Base-by-base conservation (phyloP, 30 jellyfish, hydroid and myxozoan species). In the Aurelia sp. region DNA sequence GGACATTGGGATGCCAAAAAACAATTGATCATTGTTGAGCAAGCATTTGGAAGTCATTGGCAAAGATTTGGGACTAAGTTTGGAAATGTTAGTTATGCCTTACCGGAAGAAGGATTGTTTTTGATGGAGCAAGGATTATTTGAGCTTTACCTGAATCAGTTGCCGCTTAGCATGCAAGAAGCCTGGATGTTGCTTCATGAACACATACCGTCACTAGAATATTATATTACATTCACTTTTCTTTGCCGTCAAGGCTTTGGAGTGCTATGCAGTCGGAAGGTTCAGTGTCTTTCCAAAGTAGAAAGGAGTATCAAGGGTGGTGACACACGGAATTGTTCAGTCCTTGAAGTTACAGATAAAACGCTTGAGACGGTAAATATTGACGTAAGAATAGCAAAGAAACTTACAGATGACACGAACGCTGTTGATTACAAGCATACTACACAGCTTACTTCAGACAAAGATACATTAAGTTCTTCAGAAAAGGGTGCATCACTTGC, bases 231-330 rank as follows among this genome's bases (percentile, higher is more conserved):
- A 8, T 86, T 22, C 57, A 76, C 90, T 5, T 71, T 55, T 59
- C 82, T 86, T 3, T 74, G 95, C 57, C 95, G 95, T 50, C 85
- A 16, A 62, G 95, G 95, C 24, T 86, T 74, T 53, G 89, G 74
- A 5, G 80, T 86, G 12, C 7, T 63, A 12, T 70, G 86, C 44
- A 82, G 86, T 70, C 67, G 72, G 31, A 78, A 24, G 13, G 40
- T 20, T 7, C 60, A 47, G 44, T 18, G 51, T 44, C 15, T 78
- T 44, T 8, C 55, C 55, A 44, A 9, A 4, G 15, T 9, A 44
- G 55, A 44, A 44, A 44, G 55, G 16, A 44, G 3, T 9, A 3
- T 44, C 0, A 44, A 44, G 55, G 15, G 55, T 44, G 2, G 3
- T 17, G 35, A 13, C 13, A 21, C 69, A 9, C 24, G 4, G 33